Evolutionary conservation across 2,888 invertebrate genomes (phyloP), one percentile per base, ranked within the genome.

Genomic region (Meta bourneti): DNA sequence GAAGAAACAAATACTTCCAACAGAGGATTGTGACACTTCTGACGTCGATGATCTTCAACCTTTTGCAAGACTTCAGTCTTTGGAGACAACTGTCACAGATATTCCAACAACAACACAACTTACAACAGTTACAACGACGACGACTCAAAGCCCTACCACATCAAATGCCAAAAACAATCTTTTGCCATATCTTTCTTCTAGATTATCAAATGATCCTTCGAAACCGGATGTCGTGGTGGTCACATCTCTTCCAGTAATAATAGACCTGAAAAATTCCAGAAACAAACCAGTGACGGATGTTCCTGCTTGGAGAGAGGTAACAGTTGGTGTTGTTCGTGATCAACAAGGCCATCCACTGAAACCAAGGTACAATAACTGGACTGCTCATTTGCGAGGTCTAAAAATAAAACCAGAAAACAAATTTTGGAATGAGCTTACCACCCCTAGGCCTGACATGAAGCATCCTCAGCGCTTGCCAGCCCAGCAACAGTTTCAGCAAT

Each of bases 281-380:
- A 89, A 86, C 70, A 85, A 81, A 6, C 61, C 85, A n/a, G 89
- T 81, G 6, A 92, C 92, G n/a, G 86, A 81, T 19, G 85, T 69
- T 7, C 92, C 92, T 20, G 52, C 92, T 8, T 92, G 92, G 92
- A 61, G 82, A 54, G 92, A 92, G 82, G 92, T 92, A 6, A 92
- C 92, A 11, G 92, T 92, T 49, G 92, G 92, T 6, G 92, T 92
- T 71, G 92, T 92, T 19, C 75, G 92, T 49, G 86, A 92, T 72
- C 89, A 89, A 8, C 92, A 92, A 89, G 92, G 92, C 0, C 89
- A 92, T 13, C 89, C 92, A n/a, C 61, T 92, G 51, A 92, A 89
- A 19, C 89, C 92, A 13, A 85, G 84, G 19, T 92, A 92, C 82
- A 92, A 92, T 16, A 92, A 92, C 78, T 92, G 92, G 92, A 89